These are phyloP conservation scores for Busseola fusca DNA, from an alignment of 2,888 invertebrate genomes.

Conservation along the genomic window DNA sequence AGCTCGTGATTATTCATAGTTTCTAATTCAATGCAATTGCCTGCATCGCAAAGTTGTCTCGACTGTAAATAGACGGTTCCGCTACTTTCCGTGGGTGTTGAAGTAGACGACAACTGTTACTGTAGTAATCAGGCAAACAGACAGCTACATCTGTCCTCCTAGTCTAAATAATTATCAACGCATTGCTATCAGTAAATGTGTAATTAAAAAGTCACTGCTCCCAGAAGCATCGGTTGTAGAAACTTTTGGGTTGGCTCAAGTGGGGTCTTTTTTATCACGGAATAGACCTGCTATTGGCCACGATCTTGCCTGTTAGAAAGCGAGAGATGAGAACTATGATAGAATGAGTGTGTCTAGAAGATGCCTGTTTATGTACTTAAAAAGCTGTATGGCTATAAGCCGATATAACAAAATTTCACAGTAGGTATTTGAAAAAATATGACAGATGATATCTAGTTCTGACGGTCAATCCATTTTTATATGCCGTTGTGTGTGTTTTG, in stretches of 20 bases:
- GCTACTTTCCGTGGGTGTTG: constrained; percentile 42
- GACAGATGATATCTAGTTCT: not conserved
- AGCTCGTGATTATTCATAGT: constrained; percentile 31
- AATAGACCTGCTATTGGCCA: not conserved
- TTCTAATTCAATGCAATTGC: constrained; percentile 41
- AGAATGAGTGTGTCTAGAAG: not conserved
- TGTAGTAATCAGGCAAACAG: constrained; percentile 8
- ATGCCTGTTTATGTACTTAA: not conserved
- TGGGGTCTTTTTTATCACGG: not conserved
- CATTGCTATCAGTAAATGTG: not conserved
- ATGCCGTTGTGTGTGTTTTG: not conserved
- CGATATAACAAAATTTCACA: not conserved
- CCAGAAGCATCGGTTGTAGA: not conserved
- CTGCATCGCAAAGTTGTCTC: constrained; percentile 27
- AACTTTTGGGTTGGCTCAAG: not conserved
- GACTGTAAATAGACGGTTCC: constrained; percentile 30
- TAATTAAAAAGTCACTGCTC: constrained; percentile 17
- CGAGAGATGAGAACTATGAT: not conserved
- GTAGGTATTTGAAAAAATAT: not conserved
- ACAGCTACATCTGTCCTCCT: constrained; percentile 19
- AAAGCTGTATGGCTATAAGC: no score
- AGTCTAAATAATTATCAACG: constrained; percentile 14
- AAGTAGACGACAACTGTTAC: constrained; percentile 18
- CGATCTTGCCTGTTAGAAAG: not conserved
- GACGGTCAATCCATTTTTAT: not conserved